These are phyloP conservation scores for Myripristis murdjan DNA, from an alignment of 2,797 vertebrate species.

Conservation along the genomic window DNA sequence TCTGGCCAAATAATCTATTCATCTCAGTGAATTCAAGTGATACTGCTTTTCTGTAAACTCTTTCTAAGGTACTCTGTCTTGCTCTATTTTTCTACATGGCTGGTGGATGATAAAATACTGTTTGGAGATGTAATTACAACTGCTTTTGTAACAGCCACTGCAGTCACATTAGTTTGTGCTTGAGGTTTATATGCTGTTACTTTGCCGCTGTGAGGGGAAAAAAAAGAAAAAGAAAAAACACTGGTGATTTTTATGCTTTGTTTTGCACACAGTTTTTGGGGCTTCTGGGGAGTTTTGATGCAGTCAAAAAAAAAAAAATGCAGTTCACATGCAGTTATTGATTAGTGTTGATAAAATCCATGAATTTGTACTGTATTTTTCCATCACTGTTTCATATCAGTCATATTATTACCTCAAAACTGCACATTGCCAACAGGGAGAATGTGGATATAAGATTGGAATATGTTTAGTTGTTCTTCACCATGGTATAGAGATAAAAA, in stretches of 20 bases:
- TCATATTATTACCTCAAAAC: conserved; percentile 45
- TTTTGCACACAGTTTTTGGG: conserved; percentile 61
- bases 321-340: conserved; percentile 15
- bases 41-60: conserved; percentile 47
- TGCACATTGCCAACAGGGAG: conserved; percentile 47
- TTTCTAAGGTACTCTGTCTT: conserved; percentile 37
- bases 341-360: conserved; percentile 15
- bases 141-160: conserved; percentile 18
- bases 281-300: conserved; percentile 34
- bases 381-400: conserved; percentile 31
- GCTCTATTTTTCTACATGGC: conserved; percentile 67
- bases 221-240: conserved; percentile 4
- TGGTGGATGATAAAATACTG: conserved; percentile 27
- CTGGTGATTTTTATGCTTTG: conserved; percentile 47
- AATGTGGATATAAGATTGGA: not conserved
- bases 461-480: conserved; percentile 21
- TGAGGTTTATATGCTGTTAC: conserved; percentile 26
- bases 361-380: conserved; percentile 25
- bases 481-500: not conserved
- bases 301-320: conserved; percentile 11
- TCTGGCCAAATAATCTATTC: conserved; percentile 62
- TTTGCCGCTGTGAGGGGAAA: conserved; percentile 15
- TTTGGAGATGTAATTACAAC: not conserved
- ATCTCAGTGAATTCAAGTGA: conserved; percentile 33
- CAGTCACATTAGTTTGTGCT: conserved; percentile 26